Conservation (phyloP, 2,888 invertebrate genomes). For the Hololepta plana region DNA sequence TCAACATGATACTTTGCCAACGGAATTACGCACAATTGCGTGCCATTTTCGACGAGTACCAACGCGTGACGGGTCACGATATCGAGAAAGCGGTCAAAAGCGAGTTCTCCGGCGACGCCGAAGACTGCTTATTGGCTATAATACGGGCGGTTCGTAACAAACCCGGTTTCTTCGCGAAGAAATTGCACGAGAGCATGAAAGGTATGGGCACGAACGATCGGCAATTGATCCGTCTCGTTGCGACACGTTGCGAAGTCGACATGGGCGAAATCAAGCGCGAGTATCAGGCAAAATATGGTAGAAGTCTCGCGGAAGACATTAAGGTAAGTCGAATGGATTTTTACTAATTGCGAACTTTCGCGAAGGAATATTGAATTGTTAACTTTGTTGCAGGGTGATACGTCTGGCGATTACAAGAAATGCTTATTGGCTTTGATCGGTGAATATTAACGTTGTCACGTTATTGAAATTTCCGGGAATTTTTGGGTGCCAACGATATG, state of each 20-base stretch:
- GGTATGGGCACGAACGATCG: conserved; percentile 75
- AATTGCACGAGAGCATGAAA: conserved; percentile 65
- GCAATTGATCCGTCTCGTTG: conserved; percentile 63
- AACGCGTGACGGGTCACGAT: conserved; percentile 52
- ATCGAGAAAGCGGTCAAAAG: conserved; percentile 58
- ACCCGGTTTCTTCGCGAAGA: conserved; percentile 65
- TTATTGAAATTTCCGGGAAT: too few relatives aligned
- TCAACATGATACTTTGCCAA: conserved; percentile 66
- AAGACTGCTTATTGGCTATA: conserved; percentile 60
- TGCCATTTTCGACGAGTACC: conserved; percentile 41
- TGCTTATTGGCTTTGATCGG: conserved; percentile 47
- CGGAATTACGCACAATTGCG: conserved; percentile 48
- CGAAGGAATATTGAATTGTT: too few relatives aligned
- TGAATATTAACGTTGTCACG: conserved; percentile 13
- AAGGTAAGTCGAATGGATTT: conserved; percentile 35
- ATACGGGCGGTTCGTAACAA: conserved; percentile 60
- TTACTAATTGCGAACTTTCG: too few relatives aligned
- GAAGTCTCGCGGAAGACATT: conserved; percentile 56
- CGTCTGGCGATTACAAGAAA: conserved; percentile 70
- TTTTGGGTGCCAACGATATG: too few relatives aligned
- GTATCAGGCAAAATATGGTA: conserved; percentile 52
- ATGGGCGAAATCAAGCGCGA: conserved; percentile 63
- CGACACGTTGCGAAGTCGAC: conserved; percentile 65
- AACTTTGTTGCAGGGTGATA: conserved; percentile 47
- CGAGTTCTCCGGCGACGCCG: conserved; percentile 65